Base-by-base conservation (phyloP, 2,113 vertebrate genomes). In the Saccopteryx bilineata region DNA sequence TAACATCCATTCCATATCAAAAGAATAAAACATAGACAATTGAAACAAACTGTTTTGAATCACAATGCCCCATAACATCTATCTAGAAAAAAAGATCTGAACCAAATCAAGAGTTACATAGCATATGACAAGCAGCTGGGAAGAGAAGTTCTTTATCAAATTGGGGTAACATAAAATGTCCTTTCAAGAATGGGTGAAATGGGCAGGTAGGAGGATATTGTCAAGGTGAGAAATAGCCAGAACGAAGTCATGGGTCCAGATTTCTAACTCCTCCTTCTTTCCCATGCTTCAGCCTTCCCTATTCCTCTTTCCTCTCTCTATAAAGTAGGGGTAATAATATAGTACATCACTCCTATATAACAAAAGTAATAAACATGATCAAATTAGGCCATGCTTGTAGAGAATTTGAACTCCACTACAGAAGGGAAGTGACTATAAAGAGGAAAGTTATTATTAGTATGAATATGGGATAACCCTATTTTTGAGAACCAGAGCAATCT, bases 371-470 rank as follows among this genome's bases (percentile, higher is more conserved):
- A 58, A 93, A 91, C 88, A 86, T 31, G 12, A 71, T 68, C 69
- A 86, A 94, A 96, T 96, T 96, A 95, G 79, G 28, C 66, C 66
- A 21, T 95, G 63, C 60, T 87, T 68, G 1, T 90, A 91, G 94
- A 97, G 65, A 54, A 69, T 88, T 96, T 96, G 89, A 97, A 95
- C 83, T 92, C 75, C 52, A 66, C 87, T 69, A 75, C 33, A 89
- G 72, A 93, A 94, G 68, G 89, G 75, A 96, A 96, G 58, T 91
- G 61, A 61, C 56, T 83, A 68, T 66, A 82, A 63, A 69, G 21
- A 84, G 50, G 74, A 54, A 96, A 72, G 65, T 83, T 92, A 68
- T 96, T 71, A 96, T 94, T 95, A 94, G 69, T 56, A 75, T 52
- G 69, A 83, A 60, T 68, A 24, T 80, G 9, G 24, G 39, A 39